Base-by-base conservation (phyloP, 2,113 vertebrate genomes). In the Neodon shergylaensis region DNA sequence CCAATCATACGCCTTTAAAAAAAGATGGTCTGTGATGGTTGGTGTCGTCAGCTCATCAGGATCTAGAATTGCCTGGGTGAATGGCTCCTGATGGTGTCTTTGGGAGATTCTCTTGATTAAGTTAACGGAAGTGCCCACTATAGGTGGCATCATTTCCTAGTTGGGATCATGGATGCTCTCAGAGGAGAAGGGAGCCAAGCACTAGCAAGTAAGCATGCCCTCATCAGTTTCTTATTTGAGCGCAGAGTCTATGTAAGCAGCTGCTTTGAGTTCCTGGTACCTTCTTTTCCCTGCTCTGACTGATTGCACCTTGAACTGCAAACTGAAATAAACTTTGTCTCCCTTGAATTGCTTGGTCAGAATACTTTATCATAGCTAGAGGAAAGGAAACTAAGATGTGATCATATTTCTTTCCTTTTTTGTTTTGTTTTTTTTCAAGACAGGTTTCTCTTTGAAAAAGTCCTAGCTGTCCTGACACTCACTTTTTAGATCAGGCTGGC, bases 1-100 rank as follows among this genome's bases (percentile, higher is more conserved):
- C 90, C 42, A 88, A 66, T 24, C 70, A 28, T 21, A 24, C 54
- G 68, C 7, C 95, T 91, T 84, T 28, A 42, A 94, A 88, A 94
- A 83, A 16, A 33, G 39, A 31, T 44, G 39, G 24, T 47, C 82
- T 84, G 17, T 31, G 61, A 21, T 12, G 16, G 39, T 47, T 47
- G 44, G 81, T 83, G n/a, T 84, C 28, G 3, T 22, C 16, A 65
- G 19, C 61, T 84, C 3, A 39, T 44, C 61, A 22, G 82, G 22
- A 31, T 21, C 82, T 33, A 44, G 16, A 85, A 85, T 47, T 33
- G 6, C 16, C 39, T 65, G 61, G 14, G 26, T 21, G 26, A 84
- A 44, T 31, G 39, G 8, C 61, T 61, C 42, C 61, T 84, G 61
- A 28, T 33, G 42, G 6, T 47, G 26, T 7, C 39, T 33, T 7